Conservation (phyloP, 2,797 vertebrate species). For the Perodicticus potto region DNA sequence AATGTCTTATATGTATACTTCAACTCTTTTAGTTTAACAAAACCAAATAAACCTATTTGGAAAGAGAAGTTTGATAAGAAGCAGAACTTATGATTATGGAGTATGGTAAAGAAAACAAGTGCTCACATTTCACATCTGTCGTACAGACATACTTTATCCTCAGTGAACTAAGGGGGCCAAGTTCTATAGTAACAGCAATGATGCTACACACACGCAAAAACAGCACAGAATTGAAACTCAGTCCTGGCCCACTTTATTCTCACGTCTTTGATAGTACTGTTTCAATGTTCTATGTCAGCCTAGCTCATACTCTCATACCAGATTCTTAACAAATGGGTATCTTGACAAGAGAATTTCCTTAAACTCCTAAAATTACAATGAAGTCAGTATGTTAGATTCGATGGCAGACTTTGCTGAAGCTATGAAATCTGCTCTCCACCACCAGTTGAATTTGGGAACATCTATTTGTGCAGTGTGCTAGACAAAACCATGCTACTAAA, state of each 20-base stretch:
- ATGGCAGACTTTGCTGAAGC: slow-evolving; percentile 74
- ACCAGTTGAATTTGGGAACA: slow-evolving; percentile 77
- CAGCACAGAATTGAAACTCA: neutral
- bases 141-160: neutral
- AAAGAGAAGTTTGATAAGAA: slow-evolving; percentile 49
- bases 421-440: slow-evolving; percentile 76
- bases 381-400: slow-evolving; percentile 69
- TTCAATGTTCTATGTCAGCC: neutral
- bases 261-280: neutral
- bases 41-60: neutral
- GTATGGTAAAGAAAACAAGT: neutral
- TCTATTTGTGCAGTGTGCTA: slow-evolving; percentile 82
- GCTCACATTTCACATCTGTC: slow-evolving; percentile 38
- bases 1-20: neutral
- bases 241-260: neutral
- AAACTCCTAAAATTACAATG: slow-evolving; percentile 63
- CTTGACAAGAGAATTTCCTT: slow-evolving; percentile 67
- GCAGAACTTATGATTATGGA: slow-evolving; percentile 27
- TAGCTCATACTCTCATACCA: slow-evolving; percentile 6
- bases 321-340: slow-evolving; percentile 60
- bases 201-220: neutral
- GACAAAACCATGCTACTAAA: slow-evolving; percentile 77
- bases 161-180: neutral
- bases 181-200: neutral
- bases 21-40: slow-evolving; percentile 46